A percentile compares a stretch with the other conserved stretches of the same genome.
Conservation (phyloP, 2,113 vertebrate genomes). For the Tympanuchus pallidicinctus region DNA sequence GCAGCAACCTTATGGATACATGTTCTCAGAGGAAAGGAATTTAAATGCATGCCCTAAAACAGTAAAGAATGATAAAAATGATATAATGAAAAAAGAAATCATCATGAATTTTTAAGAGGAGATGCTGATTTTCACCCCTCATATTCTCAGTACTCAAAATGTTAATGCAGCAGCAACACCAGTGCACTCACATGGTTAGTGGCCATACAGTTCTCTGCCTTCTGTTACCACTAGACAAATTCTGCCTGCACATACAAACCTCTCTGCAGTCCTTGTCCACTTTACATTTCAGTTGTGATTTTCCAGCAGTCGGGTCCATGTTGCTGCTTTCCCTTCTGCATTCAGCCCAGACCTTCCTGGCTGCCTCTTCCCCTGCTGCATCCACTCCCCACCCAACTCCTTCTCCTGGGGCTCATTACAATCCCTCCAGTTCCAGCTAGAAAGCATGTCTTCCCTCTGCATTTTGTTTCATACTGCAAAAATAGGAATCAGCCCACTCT, state of each 20-base stretch:
- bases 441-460: neutral
- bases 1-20: neutral
- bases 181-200: neutral
- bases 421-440: neutral
- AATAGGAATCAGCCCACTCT: neutral
- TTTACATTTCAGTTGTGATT: neutral
- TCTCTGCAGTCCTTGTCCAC: neutral
- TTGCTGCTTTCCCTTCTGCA: neutral
- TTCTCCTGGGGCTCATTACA: constrained; percentile 20
- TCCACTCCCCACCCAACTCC: neutral
- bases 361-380: neutral
- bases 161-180: neutral
- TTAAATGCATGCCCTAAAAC: neutral
- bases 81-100: neutral
- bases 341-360: neutral
- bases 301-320: neutral
- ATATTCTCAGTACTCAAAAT: neutral
- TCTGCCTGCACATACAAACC: neutral
- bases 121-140: neutral
- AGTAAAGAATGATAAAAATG: neutral
- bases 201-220: neutral
- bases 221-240: neutral
- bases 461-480: neutral
- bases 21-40: neutral
- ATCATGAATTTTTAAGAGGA: neutral